Evolutionary conservation across 1,140 invertebrate genomes (phyloP).

Genomic region (Euura lappo): DNA sequence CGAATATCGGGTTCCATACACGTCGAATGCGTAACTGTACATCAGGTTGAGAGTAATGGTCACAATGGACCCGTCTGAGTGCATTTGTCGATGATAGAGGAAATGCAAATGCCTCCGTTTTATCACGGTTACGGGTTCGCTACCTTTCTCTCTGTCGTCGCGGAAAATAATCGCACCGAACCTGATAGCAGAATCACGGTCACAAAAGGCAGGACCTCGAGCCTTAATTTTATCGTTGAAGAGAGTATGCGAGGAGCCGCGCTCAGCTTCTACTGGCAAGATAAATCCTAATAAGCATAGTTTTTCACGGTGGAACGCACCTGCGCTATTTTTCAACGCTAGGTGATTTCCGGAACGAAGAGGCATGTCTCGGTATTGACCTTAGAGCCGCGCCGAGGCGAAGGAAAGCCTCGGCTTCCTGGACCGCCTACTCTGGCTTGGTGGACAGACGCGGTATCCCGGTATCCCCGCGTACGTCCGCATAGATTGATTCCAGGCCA

Average conservation of each 20-base stretch:
- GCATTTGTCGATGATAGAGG: conserved; percentile 5
- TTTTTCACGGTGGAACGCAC: background rate
- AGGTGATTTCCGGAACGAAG: background rate
- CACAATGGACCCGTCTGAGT: background rate
- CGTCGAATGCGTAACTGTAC: background rate
- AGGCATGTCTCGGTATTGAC: background rate
- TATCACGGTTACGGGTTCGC: background rate
- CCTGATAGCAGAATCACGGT: no score
- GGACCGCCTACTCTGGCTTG: conserved; percentile 3
- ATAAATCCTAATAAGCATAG: conserved; percentile 1
- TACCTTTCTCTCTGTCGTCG: no score
- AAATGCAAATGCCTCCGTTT: conserved; percentile 2
- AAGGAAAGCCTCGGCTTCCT: conserved; percentile 5
- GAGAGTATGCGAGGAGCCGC: background rate
- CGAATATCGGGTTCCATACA: conserved; percentile 1
- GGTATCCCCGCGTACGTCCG: background rate
- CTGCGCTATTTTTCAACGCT: background rate
- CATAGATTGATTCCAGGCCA: conserved; percentile 6
- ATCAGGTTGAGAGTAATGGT: background rate
- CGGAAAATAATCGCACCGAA: no score
- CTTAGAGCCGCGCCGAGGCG: background rate
- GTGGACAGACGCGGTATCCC: background rate
- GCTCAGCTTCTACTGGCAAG: background rate
- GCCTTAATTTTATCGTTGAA: no score
- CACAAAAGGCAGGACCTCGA: no score